phyloP scores from a whole-genome alignment of 1,140 invertebrate species.

The Ostrea edulis region DNA sequence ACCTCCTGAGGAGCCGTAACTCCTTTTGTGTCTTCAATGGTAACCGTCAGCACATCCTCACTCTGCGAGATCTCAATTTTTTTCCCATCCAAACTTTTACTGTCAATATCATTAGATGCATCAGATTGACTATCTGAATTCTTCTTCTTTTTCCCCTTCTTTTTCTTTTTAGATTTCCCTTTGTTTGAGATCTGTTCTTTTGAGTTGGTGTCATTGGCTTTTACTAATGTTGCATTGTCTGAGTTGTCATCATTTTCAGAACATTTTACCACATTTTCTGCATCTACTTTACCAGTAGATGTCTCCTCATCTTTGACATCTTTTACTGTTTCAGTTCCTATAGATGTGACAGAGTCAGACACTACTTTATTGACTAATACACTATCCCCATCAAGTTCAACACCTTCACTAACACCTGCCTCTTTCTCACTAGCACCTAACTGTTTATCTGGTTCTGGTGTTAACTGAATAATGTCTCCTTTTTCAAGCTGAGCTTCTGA shows the following conservation, averaged over 20 bases:
- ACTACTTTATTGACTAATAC: not conserved
- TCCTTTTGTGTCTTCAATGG: not conserved
- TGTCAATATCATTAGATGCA: not conserved
- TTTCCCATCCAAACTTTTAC: not conserved
- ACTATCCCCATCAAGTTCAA: not conserved
- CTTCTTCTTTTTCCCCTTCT: constrained; percentile 27
- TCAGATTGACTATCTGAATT: not conserved
- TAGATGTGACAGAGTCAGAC: not conserved
- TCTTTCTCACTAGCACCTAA: not conserved
- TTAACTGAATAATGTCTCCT: not conserved
- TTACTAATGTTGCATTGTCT: not conserved
- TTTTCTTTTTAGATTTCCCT: constrained; percentile 25
- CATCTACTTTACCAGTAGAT: not conserved
- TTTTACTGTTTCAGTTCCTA: not conserved
- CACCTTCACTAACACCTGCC: not conserved
- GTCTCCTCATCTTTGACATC: not conserved
- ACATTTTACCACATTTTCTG: not conserved
- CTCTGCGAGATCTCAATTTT: not conserved
- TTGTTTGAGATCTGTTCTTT: not conserved
- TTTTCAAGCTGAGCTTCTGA: not conserved
- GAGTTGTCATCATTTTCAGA: not conserved
- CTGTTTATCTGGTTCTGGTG: not conserved
- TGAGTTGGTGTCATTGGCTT: not conserved
- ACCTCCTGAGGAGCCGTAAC: not conserved
- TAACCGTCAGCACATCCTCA: not conserved